Percentiles rank a stretch among this genome's conserved stretches.
Conservation (phyloP, 1,140 invertebrate genomes). For the Calosoma granatense region DNA sequence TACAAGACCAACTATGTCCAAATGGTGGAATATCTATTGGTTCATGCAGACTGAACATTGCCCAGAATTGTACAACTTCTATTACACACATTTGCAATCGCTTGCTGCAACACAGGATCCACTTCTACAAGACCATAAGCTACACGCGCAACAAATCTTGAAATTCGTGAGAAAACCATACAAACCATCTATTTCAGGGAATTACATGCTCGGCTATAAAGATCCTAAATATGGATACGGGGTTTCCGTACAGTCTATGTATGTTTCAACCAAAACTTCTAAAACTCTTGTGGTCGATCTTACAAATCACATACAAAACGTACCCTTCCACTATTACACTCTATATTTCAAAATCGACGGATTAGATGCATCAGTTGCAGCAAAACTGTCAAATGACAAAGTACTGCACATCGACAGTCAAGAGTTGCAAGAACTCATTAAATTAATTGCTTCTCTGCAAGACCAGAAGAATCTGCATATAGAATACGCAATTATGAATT, state of each 20-base stretch:
- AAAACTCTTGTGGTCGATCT: not conserved
- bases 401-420: not conserved
- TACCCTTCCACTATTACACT: not conserved
- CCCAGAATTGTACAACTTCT: slow-evolving; percentile 35
- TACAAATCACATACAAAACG: not conserved
- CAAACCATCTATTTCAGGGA: not conserved
- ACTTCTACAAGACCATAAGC: not conserved
- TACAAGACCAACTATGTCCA: slow-evolving; percentile 25
- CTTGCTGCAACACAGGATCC: slow-evolving; percentile 31
- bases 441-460: not conserved
- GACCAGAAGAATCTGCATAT: not conserved
- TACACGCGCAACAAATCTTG: not conserved
- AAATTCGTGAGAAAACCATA: not conserved
- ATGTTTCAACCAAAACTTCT: not conserved
- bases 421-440: not conserved
- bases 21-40: slow-evolving; percentile 34
- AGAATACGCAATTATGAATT: not conserved
- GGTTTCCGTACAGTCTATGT: not conserved
- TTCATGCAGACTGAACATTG: slow-evolving; percentile 33
- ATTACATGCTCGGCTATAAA: not conserved
- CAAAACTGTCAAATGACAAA: not conserved
- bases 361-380: not conserved
- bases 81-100: slow-evolving; percentile 33
- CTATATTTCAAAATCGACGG: not conserved
- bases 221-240: not conserved